Evolutionary conservation across 2,888 invertebrate genomes (phyloP).

Genomic region (Magallana nippona): DNA sequence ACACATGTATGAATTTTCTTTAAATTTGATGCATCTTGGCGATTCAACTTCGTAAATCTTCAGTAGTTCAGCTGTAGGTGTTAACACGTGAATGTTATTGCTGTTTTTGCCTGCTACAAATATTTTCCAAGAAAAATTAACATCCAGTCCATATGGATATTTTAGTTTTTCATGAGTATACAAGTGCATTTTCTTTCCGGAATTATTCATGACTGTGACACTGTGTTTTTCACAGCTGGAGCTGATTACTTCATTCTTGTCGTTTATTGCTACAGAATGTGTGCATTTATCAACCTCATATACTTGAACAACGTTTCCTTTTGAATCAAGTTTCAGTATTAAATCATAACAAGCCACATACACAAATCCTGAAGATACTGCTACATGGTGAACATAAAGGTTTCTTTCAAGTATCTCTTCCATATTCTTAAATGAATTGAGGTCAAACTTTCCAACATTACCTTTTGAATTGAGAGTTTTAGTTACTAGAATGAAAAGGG

Average conservation of each 20-base stretch:
- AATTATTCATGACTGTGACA: not conserved
- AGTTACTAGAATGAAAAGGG: too few species aligned
- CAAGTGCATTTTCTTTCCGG: not conserved
- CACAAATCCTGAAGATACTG: not conserved
- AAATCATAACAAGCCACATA: not conserved
- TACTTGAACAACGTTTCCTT: not conserved
- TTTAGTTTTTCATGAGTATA: not conserved
- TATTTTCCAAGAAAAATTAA: not conserved
- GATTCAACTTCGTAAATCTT: not conserved
- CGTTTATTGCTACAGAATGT: not conserved
- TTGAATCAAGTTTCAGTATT: not conserved
- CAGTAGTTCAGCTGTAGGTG: not conserved
- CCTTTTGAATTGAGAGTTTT: not conserved
- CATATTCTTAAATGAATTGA: not conserved
- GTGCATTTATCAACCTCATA: not conserved
- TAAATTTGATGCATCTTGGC: constrained; percentile 2
- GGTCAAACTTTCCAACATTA: not conserved
- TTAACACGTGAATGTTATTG: not conserved
- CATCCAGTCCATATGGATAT: not conserved
- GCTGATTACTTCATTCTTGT: constrained; percentile 3
- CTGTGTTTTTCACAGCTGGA: not conserved
- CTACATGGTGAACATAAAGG: not conserved
- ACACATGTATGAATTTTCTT: not conserved
- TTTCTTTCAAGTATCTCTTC: not conserved
- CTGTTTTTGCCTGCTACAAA: not conserved